Evolutionary conservation across 2,797 vertebrate genomes (phyloP).

Genomic region (Poecilia velifera): DNA sequence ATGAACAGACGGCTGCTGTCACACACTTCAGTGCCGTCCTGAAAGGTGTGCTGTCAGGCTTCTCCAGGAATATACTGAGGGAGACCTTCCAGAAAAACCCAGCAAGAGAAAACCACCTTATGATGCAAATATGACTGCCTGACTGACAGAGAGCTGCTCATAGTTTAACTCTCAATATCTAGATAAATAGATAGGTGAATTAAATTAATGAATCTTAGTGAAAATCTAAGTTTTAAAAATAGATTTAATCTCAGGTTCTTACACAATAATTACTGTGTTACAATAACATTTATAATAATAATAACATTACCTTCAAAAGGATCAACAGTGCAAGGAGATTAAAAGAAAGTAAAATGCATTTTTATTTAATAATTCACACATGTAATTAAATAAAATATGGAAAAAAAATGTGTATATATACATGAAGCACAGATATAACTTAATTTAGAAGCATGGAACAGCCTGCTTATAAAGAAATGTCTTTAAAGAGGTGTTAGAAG

Average conservation of each 20-base stretch:
- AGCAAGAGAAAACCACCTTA: constrained; percentile 51
- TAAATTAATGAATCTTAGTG: constrained; percentile 29
- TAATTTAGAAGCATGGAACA: background rate
- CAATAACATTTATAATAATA: background rate
- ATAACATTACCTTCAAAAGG: background rate
- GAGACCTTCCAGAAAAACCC: constrained; percentile 57
- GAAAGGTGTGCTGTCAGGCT: constrained; percentile 67
- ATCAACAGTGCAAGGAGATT: background rate
- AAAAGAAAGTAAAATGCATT: background rate
- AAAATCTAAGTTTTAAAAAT: constrained; percentile 16
- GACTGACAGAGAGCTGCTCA: constrained; percentile 26
- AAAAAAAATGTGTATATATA: background rate
- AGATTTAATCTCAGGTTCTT: constrained; percentile 37
- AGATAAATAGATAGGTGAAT: constrained; percentile 27
- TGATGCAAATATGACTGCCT: constrained; percentile 53
- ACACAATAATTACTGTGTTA: background rate
- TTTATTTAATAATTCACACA: background rate
- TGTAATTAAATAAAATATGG: background rate
- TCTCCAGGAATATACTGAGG: constrained; percentile 49
- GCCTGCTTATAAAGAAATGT: background rate
- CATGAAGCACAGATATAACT: background rate
- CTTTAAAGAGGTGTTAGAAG: background rate
- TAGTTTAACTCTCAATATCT: constrained; percentile 32
- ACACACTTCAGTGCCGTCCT: constrained; percentile 69
- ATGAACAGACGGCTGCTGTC: constrained; percentile 68